phyloP scores from a whole-genome alignment of 2,113 vertebrate genomes.

The Coregonus clupeaformis region DNA sequence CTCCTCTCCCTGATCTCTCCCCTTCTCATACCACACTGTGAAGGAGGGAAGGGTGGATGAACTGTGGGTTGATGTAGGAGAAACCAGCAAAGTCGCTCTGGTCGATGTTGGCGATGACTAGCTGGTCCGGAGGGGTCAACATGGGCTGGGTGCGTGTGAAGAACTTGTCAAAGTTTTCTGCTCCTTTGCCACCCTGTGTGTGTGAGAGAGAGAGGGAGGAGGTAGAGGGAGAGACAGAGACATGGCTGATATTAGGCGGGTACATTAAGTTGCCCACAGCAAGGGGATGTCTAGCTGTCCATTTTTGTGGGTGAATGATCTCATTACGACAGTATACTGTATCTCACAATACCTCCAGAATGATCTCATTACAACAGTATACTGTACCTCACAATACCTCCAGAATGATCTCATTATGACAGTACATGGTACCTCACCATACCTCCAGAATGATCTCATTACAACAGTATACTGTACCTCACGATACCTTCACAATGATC shows the following conservation, averaged over 20 bases:
- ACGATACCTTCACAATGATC: no score
- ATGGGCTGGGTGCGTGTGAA: slow-evolving; percentile 95
- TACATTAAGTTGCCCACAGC: no score
- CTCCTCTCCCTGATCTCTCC: not conserved
- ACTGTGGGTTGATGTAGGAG: slow-evolving; percentile 93
- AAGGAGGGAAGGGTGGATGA: slow-evolving; percentile 80
- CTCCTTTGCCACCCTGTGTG: slow-evolving; percentile 92
- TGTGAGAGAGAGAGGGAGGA: slow-evolving; percentile 15
- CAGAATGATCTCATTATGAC: no score
- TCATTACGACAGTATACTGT: slow-evolving; percentile 11
- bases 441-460: no score
- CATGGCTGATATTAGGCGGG: not conserved
- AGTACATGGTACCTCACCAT: no score
- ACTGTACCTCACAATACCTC: no score
- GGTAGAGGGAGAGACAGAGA: not conserved
- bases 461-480: no score
- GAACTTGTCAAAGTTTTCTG: slow-evolving; percentile 98
- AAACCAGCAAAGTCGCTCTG: slow-evolving; percentile 97
- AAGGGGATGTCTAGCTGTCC: no score
- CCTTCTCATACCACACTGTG: slow-evolving; percentile 84
- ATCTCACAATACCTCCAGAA: not conserved
- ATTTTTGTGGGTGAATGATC: not conserved
- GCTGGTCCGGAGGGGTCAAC: slow-evolving; percentile 92
- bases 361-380: slow-evolving; percentile 22
- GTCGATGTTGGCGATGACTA: slow-evolving; percentile 98